Conservation (phyloP, 2,113 vertebrate genomes). For the Redunca redunca region DNA sequence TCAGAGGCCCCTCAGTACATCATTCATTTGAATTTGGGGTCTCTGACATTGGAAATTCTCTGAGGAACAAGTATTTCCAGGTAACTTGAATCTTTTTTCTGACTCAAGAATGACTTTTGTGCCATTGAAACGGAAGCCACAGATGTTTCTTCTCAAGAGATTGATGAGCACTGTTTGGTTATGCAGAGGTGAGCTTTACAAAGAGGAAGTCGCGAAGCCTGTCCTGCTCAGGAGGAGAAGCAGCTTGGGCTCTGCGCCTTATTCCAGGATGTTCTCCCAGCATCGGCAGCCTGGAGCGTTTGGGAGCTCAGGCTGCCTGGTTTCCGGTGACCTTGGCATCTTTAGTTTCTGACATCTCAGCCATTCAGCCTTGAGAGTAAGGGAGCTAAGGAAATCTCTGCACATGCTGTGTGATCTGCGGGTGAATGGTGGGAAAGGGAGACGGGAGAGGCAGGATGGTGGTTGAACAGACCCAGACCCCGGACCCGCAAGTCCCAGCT, state of each 20-base stretch:
- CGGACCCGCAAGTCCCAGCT: not conserved
- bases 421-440: not conserved
- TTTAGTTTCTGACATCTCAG: not conserved
- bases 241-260: no score
- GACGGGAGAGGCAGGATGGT: not conserved
- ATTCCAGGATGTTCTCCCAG: not conserved
- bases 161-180: not conserved
- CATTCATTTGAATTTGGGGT: not conserved
- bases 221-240: not conserved
- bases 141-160: not conserved
- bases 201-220: not conserved
- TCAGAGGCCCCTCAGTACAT: not conserved
- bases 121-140: not conserved
- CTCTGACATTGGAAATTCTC: not conserved
- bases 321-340: not conserved
- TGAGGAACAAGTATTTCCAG: not conserved
- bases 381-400: not conserved
- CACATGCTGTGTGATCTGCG: fast-evolving
- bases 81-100: not conserved
- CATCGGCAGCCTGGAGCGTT: not conserved
- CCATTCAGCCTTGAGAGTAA: not conserved
- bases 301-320: not conserved
- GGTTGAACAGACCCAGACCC: not conserved
- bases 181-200: not conserved
- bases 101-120: not conserved